Base-by-base conservation (phyloP, 2,888 invertebrate genomes). In the Exephanes ischioxanthus region DNA sequence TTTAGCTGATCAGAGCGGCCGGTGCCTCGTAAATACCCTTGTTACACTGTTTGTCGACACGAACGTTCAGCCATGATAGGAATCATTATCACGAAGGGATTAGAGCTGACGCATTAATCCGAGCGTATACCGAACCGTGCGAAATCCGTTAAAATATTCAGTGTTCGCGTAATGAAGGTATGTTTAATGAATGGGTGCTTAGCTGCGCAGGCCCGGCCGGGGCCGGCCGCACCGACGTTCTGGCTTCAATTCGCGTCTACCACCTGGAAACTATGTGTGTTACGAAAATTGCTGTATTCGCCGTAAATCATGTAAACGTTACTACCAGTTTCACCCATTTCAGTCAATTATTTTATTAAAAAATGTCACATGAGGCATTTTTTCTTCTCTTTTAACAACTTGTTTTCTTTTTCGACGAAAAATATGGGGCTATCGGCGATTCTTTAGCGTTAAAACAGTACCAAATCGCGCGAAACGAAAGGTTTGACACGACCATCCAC, bases 171-270 rank as follows among this genome's bases (percentile, higher is more conserved):
- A 93, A 93, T 92, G 92, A 92, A 92, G 91, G 90, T 89, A 92
- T 92, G 92, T 90, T 92, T 92, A 91, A 93, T 92, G 90, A 92
- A 92, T 91, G 90, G 86, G 85, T 85, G 83, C 84, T 86, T 86
- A 88, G 61, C 88, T 87, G 77, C 80, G 67, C 80, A 70, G 80
- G 53, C 33, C 53, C 48, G 30, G 26, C n/a, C 22, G 30, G 16
- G 51, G 66, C 48, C 16, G 66, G 73, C 37, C 26, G n/a, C 67
- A 63, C 16, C 70, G 70, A 33, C 51, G 63, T 66, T 41, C 37
- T 71, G 33, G 45, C 19, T 67, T 26, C 30, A 19, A 33, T 41
- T 53, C 22, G 37, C 16, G 6, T 66, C 30, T 76, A 11, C 26
- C 26, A 26, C 41, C 55, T 19, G 22, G 22, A 55, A 53, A 72